Evolutionary conservation across 2,888 invertebrate species (phyloP).

Genomic region (Magallana nippona): DNA sequence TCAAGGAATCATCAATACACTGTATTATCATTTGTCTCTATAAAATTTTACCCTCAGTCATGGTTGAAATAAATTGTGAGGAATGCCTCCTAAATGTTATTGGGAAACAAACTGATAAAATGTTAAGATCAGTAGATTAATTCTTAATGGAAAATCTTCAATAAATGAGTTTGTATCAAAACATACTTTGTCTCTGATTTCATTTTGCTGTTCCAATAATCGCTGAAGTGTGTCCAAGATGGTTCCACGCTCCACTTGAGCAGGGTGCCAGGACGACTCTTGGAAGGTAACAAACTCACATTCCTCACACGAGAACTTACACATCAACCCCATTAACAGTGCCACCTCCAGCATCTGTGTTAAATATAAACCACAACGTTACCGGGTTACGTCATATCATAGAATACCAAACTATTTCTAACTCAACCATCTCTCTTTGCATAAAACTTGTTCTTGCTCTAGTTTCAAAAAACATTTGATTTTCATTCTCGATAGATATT

Average conservation of each 20-base stretch:
- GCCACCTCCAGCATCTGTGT: slow-evolving; percentile 76
- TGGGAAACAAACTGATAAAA: no score
- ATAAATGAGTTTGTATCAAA: not conserved
- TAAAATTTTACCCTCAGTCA: no score
- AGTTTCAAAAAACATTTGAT: no score
- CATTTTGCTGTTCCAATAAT: slow-evolving; percentile 54
- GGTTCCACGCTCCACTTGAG: slow-evolving; percentile 78
- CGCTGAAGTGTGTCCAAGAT: slow-evolving; percentile 78
- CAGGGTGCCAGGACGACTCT: slow-evolving; percentile 76
- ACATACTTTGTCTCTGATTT: not conserved
- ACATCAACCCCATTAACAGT: slow-evolving; percentile 80
- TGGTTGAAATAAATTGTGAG: no score
- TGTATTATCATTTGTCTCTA: no score
- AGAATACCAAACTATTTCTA: not conserved
- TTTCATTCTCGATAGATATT: no score
- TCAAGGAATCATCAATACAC: no score
- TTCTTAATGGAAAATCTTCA: no score
- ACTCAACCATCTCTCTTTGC: no score
- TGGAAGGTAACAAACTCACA: slow-evolving; percentile 75
- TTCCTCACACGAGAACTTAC: slow-evolving; percentile 80
- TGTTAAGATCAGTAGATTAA: no score
- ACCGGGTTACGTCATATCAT: not conserved
- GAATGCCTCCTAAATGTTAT: no score
- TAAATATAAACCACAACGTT: slow-evolving; percentile 35
- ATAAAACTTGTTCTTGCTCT: no score